Percentiles rank a stretch among this genome's conserved stretches.
These are phyloP conservation scores for Dromiciops gliroides DNA, from an alignment of 2,113 vertebrate species.

Conservation along the genomic window DNA sequence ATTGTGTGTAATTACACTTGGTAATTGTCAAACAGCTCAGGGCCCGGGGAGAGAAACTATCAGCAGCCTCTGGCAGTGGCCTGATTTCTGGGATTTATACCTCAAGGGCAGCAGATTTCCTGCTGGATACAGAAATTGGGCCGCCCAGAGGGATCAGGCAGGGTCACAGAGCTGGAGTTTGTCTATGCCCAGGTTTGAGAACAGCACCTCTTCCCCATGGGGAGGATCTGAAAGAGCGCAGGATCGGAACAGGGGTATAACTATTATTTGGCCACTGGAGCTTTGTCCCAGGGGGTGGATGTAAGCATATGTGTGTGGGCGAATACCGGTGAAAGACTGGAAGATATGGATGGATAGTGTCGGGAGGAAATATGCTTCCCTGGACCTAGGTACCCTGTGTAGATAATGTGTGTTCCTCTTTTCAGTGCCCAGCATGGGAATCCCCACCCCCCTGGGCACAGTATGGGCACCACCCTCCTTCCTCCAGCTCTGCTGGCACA, in stretches of 20 bases:
- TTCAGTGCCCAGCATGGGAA: too few relatives aligned
- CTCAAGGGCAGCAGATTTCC: background rate
- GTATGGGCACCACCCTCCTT: background rate
- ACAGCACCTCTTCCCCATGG: background rate
- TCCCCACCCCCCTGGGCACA: background rate
- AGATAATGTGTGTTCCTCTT: background rate
- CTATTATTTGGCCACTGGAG: background rate
- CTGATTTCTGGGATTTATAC: background rate
- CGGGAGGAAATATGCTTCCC: background rate
- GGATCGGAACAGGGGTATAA: background rate
- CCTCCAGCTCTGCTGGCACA: background rate
- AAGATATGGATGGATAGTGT: background rate
- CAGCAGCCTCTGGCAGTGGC: background rate
- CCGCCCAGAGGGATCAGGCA: background rate
- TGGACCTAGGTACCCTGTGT: background rate
- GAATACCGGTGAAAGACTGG: background rate
- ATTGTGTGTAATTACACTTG: conserved; percentile 3
- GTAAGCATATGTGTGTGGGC: background rate
- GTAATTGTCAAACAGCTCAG: background rate
- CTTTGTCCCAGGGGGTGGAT: background rate
- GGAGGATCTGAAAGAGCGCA: too few relatives aligned
- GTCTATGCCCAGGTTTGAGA: background rate
- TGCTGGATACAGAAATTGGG: background rate
- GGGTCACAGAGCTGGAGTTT: background rate
- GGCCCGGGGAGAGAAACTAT: background rate